phyloP scores from a whole-genome alignment of 2,113 vertebrate genomes.

The Otocyon megalotis region DNA sequence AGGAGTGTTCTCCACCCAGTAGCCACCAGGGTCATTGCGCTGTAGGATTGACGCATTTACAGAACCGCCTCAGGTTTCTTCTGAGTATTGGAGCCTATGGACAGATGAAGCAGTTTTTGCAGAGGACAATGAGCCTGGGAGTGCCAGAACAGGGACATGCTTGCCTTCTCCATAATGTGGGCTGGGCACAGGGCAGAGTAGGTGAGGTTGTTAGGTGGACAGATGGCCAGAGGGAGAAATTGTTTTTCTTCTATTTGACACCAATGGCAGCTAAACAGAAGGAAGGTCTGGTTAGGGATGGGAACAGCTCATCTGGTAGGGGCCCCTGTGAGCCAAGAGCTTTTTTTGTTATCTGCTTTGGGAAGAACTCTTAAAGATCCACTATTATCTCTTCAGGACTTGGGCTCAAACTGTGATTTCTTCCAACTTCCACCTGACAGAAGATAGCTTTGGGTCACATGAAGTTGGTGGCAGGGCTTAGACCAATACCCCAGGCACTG shows the following conservation, averaged over 20 bases:
- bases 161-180: not conserved
- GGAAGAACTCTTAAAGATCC: not conserved
- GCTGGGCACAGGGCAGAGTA: not conserved
- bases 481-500: not conserved
- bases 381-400: not conserved
- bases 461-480: not conserved
- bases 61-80: not conserved
- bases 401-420: not conserved
- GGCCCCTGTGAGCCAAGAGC: not conserved
- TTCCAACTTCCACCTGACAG: not conserved
- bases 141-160: not conserved
- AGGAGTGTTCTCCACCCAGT: conserved; percentile 49
- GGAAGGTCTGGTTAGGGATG: not conserved
- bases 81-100: not conserved
- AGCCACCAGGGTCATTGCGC: not conserved
- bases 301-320: not conserved
- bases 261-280: no score
- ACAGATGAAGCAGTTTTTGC: not conserved
- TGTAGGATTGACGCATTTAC: not conserved
- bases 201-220: not conserved
- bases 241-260: not conserved
- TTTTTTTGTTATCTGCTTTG: not conserved
- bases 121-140: not conserved
- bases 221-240: not conserved
- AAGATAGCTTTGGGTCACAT: not conserved